A percentile compares a stretch with the other conserved stretches of the same genome.
Evolutionary conservation across 2,113 vertebrate species (phyloP).

Genomic region (Cettia cetti): DNA sequence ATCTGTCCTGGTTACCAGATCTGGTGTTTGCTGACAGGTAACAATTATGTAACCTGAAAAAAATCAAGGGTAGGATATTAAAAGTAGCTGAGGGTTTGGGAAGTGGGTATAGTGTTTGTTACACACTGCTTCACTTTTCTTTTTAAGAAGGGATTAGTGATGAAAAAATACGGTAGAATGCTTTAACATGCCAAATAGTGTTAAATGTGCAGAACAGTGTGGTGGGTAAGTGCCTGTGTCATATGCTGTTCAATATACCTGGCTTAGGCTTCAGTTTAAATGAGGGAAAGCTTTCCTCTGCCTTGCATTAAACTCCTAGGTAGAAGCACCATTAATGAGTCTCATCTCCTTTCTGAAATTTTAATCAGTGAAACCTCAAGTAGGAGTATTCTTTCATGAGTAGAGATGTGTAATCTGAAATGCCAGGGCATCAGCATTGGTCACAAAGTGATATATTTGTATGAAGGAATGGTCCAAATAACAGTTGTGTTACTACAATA

Average conservation of each 20-base stretch:
- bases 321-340: background rate
- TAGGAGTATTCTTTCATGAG: background rate
- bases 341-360: background rate
- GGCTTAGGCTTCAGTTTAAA: background rate
- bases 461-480: background rate
- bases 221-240: background rate
- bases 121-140: background rate
- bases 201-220: background rate
- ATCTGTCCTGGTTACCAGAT: background rate
- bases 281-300: background rate
- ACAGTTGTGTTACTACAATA: background rate
- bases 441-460: background rate
- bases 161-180: background rate
- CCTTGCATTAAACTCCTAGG: background rate
- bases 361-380: background rate
- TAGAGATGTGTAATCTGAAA: background rate
- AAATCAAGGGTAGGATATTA: background rate
- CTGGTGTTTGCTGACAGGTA: background rate
- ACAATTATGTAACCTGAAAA: background rate
- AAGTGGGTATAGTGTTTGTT: background rate
- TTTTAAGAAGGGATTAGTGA: background rate
- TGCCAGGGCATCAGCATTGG: background rate
- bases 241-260: background rate
- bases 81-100: background rate
- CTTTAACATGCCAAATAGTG: background rate